Base-by-base conservation (phyloP, 2,113 vertebrate species). In the Notothenia rossii region DNA sequence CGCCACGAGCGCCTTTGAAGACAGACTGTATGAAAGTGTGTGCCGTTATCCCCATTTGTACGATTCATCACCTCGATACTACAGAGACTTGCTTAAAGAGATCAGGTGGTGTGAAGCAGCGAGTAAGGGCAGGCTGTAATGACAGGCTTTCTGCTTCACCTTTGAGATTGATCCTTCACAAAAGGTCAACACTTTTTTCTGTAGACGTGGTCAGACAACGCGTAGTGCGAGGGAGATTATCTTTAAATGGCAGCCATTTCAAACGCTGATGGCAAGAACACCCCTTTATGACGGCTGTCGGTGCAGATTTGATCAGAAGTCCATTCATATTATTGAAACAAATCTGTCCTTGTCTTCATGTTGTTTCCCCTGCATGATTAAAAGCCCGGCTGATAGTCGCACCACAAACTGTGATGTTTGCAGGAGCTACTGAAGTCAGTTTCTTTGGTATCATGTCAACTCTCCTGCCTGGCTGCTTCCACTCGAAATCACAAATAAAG, bases 401-500 rank as follows among this genome's bases (percentile, higher is more conserved):
- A 9, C 56, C 29, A 50, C 79, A 75, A 68, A 71, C 62, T 56
- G 45, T 7, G 49, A 69, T 55, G 36, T 20, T 45, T 10, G 56
- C 33, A 22, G 70, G 65, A 69, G 68, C 49, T 29, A 59, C 72
- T 61, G 82, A 75, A 82, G 80, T 75, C 58, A n/a, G 7, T 56
- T 60, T 70, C 74, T 84, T 74, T 89, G 54, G 76, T 83, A 71
- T 79, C 78, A 43, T 56, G 75, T 86, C 83, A 72, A 18, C 72
- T 51, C 68, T 69, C 25, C 59, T 76, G 81, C 66, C 73, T 63
- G 60, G 15, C 72, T 68, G 74, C 70, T 55, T 83, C 75, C 61
- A 25, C 78, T 75, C 48, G 18, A 85, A 91, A 84, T 79, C 56
- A 54, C 80, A 76, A 85, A 84, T 72, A 77, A 81, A 80, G 9